Base-by-base conservation (phyloP, 1,140 invertebrate species). In the Drosophila subpulchrella region DNA sequence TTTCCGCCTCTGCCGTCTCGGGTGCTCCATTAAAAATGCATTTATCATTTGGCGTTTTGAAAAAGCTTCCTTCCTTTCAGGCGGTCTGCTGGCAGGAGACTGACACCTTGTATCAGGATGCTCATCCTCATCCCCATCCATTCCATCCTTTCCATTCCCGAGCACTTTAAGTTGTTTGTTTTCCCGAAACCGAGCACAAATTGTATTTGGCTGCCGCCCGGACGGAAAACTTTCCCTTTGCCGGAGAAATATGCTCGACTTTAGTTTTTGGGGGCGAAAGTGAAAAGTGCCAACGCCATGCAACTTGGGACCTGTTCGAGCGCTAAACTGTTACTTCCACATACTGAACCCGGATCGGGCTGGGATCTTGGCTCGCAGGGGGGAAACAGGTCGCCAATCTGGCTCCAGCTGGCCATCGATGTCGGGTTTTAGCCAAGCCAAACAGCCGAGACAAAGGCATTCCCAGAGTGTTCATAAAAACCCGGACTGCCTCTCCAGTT, bases 281-380 rank as follows among this genome's bases (percentile, higher is more conserved):
- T 88, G 59, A 78, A 86, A 86, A 82, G 74, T 57, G 63, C 65
- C 56, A 60, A 59, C 58, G 67, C 66, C 39, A 67, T 73, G 83
- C 75, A 88, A 78, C 82, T 86, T 83, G 82, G 83, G 67, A 79
- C 83, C 82, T 88, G 83, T 88, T 88, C 81, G 71, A 86, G 83
- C 82, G 83, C 80, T 88, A 88, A 85, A 86, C 82, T 88, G 82
- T 83, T 88, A 86, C 79, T 86, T 86, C 83, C 83, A 83, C 83
- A 88, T 82, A 79, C 71, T 75, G 48, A 63, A 56, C 44, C 34
- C 39, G 51, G 42, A 13, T 55, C 27, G 8, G 1, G 20, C 27
- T 13, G 38, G 65, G 46, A 57, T 44, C 46, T 12, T 39, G 13
- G 46, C 36, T n/a, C n/a, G n/a, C n/a, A n/a, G n/a, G n/a, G 15